These are phyloP conservation scores for Calliphora vicina DNA, from an alignment of 1,140 invertebrate species.

Conservation along the genomic window DNA sequence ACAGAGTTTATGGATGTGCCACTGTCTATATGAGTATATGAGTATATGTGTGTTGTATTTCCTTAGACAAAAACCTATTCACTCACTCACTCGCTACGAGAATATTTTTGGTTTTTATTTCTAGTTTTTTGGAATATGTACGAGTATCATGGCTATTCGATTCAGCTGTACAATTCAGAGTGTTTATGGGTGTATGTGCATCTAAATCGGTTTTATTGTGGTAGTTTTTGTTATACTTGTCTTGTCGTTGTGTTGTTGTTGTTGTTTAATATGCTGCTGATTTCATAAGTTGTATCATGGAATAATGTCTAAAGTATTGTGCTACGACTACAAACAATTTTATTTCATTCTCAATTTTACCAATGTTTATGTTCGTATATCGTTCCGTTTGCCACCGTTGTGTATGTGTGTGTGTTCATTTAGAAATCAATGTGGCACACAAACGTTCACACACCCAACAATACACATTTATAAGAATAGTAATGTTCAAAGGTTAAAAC, in stretches of 20 bases:
- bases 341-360: not conserved
- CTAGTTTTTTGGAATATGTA: not conserved
- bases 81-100: not conserved
- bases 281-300: conserved; percentile 9
- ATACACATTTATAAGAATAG: not conserved
- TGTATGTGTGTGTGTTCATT: not conserved
- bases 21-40: not conserved
- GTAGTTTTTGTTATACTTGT: not conserved
- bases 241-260: not conserved
- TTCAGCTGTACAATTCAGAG: not conserved
- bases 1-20: not conserved
- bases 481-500: conserved; percentile 1
- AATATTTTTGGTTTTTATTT: no score
- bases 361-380: not conserved
- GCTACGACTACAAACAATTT: not conserved
- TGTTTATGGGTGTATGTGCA: not conserved
- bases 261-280: not conserved
- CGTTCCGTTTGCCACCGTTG: no score
- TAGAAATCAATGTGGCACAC: not conserved
- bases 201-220: not conserved
- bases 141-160: not conserved
- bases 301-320: not conserved
- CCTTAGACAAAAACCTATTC: not conserved
- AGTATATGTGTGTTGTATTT: not conserved
- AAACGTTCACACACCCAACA: no score